Percentiles rank a stretch among this genome's conserved stretches.
Evolutionary conservation across 2,797 vertebrate genomes (phyloP).

Genomic region (Decapterus maruadsi): DNA sequence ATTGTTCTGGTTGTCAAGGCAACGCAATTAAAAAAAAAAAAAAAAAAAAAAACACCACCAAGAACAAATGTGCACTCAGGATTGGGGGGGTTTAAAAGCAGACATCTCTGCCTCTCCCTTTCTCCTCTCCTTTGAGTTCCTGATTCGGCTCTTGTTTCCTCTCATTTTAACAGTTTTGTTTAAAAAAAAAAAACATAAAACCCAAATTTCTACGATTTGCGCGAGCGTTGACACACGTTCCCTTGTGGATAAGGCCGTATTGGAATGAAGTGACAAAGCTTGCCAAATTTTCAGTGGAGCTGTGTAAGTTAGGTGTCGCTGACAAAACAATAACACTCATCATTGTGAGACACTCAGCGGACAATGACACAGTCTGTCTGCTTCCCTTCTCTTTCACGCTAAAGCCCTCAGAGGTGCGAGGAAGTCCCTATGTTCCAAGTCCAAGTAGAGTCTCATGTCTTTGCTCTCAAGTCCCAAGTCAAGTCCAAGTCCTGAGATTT

Average conservation of each 20-base stretch:
- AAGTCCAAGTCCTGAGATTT: too few species aligned
- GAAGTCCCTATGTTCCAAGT: too few species aligned
- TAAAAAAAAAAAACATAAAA: slow-evolving; percentile 3
- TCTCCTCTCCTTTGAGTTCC: slow-evolving; percentile 47
- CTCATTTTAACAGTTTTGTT: slow-evolving; percentile 48
- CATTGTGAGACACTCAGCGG: neutral
- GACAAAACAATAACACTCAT: slow-evolving; percentile 36
- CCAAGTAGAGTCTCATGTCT: too few species aligned
- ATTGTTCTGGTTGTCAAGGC: slow-evolving; percentile 82
- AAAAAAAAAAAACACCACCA: slow-evolving; percentile 45
- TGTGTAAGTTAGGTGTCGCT: neutral
- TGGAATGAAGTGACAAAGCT: slow-evolving; percentile 30
- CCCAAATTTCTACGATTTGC: slow-evolving; percentile 25
- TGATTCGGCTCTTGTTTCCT: slow-evolving; percentile 59
- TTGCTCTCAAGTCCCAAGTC: too few species aligned
- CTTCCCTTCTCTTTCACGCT: slow-evolving; percentile 7
- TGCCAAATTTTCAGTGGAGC: slow-evolving; percentile 8
- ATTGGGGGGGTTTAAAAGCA: slow-evolving; percentile 55
- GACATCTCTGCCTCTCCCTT: slow-evolving; percentile 49
- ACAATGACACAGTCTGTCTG: slow-evolving; percentile 10
- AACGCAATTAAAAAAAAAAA: slow-evolving; percentile 76
- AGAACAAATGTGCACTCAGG: slow-evolving; percentile 77
- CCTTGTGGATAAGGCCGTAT: neutral
- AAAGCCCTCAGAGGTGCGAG: neutral
- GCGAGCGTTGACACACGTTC: slow-evolving; percentile 34